Conservation (phyloP, 1,140 invertebrate species). For the Pinna nobilis region DNA sequence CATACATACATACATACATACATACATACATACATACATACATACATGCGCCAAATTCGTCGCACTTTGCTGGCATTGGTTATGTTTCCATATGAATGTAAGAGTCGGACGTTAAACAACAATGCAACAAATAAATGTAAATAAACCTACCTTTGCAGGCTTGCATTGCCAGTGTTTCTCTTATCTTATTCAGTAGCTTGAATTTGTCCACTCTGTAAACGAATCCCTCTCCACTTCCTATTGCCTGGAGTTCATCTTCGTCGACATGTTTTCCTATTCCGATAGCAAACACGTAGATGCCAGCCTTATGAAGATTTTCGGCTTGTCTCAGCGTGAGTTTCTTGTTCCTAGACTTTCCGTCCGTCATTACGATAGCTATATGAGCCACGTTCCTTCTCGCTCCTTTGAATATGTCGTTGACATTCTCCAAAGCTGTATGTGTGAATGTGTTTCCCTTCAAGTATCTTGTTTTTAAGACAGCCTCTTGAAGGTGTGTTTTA, state of each 20-base stretch:
- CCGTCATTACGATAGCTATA: slow-evolving; percentile 56
- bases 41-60: too few relatives aligned
- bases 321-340: slow-evolving; percentile 46
- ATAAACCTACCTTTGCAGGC: slow-evolving; percentile 28
- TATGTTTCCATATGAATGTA: too few relatives aligned
- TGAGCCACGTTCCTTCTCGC: slow-evolving; percentile 43
- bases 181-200: slow-evolving; percentile 37
- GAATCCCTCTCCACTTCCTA: slow-evolving; percentile 49
- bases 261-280: slow-evolving; percentile 57
- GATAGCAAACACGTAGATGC: slow-evolving; percentile 60
- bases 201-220: slow-evolving; percentile 50
- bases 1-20: too few relatives aligned
- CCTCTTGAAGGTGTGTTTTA: slow-evolving; percentile 37
- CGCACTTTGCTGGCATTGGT: too few relatives aligned
- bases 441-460: slow-evolving; percentile 35
- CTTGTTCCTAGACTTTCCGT: slow-evolving; percentile 51
- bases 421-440: slow-evolving; percentile 21
- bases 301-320: slow-evolving; percentile 31
- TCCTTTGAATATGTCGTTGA: slow-evolving; percentile 10
- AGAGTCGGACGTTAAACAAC: too few relatives aligned
- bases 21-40: too few relatives aligned
- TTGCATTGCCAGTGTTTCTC: slow-evolving; percentile 24
- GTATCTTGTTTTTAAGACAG: slow-evolving; percentile 26
- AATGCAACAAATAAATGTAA: background rate
- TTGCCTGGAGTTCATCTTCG: slow-evolving; percentile 50